phyloP scores from a whole-genome alignment of 2,888 invertebrate genomes.

The Phortica magna region DNA sequence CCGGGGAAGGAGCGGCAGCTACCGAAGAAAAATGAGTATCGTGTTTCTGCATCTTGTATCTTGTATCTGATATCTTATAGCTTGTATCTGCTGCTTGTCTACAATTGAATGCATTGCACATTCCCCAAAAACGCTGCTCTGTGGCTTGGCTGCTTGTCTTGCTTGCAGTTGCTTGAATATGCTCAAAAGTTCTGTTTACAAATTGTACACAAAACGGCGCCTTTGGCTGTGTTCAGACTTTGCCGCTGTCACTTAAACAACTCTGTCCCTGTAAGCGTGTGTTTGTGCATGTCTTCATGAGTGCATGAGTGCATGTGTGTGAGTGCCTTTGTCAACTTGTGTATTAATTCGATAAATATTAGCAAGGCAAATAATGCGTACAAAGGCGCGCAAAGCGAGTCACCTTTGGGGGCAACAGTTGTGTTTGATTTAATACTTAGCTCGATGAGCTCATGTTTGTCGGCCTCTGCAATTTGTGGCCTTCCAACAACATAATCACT shows the following conservation, averaged over 20 bases:
- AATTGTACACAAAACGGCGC: slow-evolving; percentile 1
- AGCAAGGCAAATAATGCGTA: slow-evolving; percentile 12
- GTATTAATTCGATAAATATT: slow-evolving; percentile 24
- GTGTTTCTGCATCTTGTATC: background rate
- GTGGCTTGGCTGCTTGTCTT: background rate
- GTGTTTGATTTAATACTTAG: slow-evolving; percentile 7
- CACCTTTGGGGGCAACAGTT: slow-evolving; percentile 4
- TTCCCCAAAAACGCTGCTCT: background rate
- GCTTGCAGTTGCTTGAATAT: slow-evolving; percentile 18
- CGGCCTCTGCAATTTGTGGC: background rate
- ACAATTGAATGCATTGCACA: slow-evolving; percentile 11
- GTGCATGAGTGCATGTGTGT: background rate
- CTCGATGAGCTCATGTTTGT: background rate
- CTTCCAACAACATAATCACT: background rate
- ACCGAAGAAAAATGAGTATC: background rate
- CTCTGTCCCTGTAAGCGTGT: background rate
- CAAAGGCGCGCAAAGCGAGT: background rate
- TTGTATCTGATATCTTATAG: background rate
- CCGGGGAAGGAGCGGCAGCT: too few relatives aligned
- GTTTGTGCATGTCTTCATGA: background rate
- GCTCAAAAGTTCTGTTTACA: slow-evolving; percentile 12
- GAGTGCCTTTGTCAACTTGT: slow-evolving; percentile 11
- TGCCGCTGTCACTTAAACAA: background rate
- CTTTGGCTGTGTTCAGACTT: background rate
- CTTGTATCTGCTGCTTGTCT: background rate